These are phyloP conservation scores for Graptemys geographica DNA, from an alignment of 2,797 vertebrate species.

Conservation along the genomic window DNA sequence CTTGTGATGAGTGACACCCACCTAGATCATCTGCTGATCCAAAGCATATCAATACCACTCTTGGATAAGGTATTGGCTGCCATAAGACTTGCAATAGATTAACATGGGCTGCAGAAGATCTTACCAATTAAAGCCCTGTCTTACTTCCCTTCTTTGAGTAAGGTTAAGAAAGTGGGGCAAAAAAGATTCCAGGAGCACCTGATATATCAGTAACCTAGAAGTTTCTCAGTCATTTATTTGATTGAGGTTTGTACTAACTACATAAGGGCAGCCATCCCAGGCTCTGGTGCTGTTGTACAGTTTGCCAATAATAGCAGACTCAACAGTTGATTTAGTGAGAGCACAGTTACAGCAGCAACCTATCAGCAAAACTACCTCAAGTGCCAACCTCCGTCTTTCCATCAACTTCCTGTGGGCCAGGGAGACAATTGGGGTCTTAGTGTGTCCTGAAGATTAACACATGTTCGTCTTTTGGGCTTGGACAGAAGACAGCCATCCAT, in stretches of 20 bases:
- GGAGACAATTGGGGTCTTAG: not conserved
- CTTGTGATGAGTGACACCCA: not conserved
- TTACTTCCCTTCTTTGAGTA: not conserved
- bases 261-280: not conserved
- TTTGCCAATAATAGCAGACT: not conserved
- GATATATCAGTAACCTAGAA: not conserved
- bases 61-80: not conserved
- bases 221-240: not conserved
- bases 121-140: not conserved
- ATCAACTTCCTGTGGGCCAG: not conserved
- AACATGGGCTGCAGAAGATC: not conserved
- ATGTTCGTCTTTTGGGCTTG: not conserved
- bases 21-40: not conserved
- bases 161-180: not conserved
- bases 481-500: not conserved
- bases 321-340: not conserved
- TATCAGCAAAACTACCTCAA: not conserved
- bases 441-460: not conserved
- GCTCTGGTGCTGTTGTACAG: not conserved
- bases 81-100: not conserved
- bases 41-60: not conserved
- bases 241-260: not conserved
- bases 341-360: not conserved
- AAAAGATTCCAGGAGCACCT: not conserved
- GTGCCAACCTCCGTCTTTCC: not conserved